Percentiles rank a stretch among this genome's conserved stretches.
Conservation (phyloP, 2,113 vertebrate species). For the Sitta europaea region DNA sequence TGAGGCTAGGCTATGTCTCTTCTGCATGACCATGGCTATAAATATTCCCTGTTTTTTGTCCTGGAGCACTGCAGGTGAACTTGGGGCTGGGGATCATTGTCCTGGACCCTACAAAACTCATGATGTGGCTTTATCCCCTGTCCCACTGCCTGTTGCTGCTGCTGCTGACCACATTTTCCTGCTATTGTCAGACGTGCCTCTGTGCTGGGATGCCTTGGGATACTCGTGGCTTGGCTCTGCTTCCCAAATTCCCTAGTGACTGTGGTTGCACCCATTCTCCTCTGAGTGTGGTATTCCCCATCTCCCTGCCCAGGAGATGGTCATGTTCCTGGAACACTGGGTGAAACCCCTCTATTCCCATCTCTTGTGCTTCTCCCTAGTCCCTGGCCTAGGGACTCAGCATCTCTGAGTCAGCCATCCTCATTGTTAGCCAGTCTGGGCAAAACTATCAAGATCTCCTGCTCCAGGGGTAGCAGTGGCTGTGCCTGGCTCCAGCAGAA, state of each 20-base stretch:
- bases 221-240: not conserved
- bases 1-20: not conserved
- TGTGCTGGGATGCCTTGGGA: not conserved
- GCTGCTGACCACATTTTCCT: not conserved
- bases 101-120: not conserved
- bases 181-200: not conserved
- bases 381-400: not conserved
- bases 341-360: not conserved
- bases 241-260: not conserved
- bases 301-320: too few relatives aligned
- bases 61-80: not conserved
- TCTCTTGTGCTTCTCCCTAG: not conserved
- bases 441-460: not conserved
- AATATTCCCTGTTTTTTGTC: not conserved
- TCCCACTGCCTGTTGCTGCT: too few relatives aligned
- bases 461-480: accelerated
- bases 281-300: not conserved
- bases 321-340: not conserved
- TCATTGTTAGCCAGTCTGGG: not conserved
- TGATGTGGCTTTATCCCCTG: not conserved
- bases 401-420: not conserved
- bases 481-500: not conserved
- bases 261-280: not conserved
- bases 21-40: not conserved
- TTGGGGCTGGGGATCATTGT: not conserved